Percentiles rank a stretch among this genome's conserved stretches.
Evolutionary conservation across 1,140 invertebrate genomes (phyloP).

Genomic region (Lineus longissimus): DNA sequence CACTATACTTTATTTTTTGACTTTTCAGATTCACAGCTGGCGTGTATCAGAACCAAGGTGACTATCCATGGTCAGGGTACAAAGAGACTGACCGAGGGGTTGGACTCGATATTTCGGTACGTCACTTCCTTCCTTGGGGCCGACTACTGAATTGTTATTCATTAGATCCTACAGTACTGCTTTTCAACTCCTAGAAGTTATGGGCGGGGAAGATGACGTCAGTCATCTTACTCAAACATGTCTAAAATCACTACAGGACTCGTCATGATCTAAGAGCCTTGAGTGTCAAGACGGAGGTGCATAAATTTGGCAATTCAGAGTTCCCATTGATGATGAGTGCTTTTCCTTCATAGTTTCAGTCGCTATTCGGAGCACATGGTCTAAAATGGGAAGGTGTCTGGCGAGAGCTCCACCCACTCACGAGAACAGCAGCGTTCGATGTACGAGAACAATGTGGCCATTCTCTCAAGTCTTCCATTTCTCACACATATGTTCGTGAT

Average conservation of each 20-base stretch:
- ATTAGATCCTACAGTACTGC: background rate
- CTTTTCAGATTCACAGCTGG: slow-evolving; percentile 59
- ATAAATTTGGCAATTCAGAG: background rate
- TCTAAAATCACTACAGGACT: background rate
- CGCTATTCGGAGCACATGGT: slow-evolving; percentile 61
- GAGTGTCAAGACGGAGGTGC: background rate
- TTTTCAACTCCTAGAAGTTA: too few relatives aligned
- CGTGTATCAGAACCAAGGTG: slow-evolving; percentile 68
- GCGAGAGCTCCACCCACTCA: slow-evolving; percentile 67
- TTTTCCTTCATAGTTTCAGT: slow-evolving; percentile 38
- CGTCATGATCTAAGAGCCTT: background rate
- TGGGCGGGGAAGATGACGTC: too few relatives aligned
- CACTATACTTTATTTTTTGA: too few relatives aligned
- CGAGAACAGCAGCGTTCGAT: slow-evolving; percentile 66
- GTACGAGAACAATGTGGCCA: slow-evolving; percentile 80
- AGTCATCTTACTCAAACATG: too few relatives aligned
- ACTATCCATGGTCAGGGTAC: slow-evolving; percentile 78
- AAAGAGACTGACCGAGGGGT: slow-evolving; percentile 56
- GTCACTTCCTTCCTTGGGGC: slow-evolving; percentile 2
- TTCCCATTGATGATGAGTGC: slow-evolving; percentile 8
- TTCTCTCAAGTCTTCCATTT: slow-evolving; percentile 77
- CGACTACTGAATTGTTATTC: background rate
- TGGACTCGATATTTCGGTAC: slow-evolving; percentile 42
- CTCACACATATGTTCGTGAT: slow-evolving; percentile 74
- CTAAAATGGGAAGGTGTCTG: slow-evolving; percentile 79